Percentiles rank a stretch among this genome's conserved stretches.
These are phyloP conservation scores for Spheniscus humboldti DNA, from an alignment of 2,797 vertebrate species.

Conservation along the genomic window DNA sequence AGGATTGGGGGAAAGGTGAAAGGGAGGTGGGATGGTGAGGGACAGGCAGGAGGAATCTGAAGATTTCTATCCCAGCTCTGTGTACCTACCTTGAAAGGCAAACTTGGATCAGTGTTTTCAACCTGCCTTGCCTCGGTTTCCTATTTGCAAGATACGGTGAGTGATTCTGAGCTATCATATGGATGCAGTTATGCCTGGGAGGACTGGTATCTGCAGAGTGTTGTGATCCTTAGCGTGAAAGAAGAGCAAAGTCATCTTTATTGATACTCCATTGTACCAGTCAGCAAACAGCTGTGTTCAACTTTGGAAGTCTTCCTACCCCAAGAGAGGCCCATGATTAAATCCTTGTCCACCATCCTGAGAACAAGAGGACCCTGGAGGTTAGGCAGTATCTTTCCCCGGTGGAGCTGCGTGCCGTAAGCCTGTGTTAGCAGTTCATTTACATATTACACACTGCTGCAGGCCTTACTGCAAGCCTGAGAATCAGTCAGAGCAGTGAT, in stretches of 20 bases:
- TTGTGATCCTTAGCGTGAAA: not conserved
- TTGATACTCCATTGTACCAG: not conserved
- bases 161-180: not conserved
- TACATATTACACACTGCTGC: not conserved
- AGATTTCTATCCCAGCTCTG: not conserved
- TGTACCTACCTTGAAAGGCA: not conserved
- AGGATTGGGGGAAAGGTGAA: not conserved
- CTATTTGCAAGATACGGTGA: not conserved
- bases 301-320: not conserved
- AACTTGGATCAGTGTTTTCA: not conserved
- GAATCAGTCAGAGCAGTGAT: not conserved
- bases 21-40: not conserved
- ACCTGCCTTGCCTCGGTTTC: not conserved
- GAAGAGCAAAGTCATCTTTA: not conserved
- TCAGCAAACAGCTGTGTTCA: not conserved
- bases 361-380: not conserved
- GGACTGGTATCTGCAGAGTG: not conserved
- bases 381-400: not conserved
- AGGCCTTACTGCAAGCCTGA: not conserved
- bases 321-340: not conserved
- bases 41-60: not conserved
- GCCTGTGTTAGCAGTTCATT: not conserved
- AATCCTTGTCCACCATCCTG: not conserved
- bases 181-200: not conserved
- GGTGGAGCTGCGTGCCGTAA: not conserved